A percentile compares a stretch with the other conserved stretches of the same genome.
Conservation (phyloP, 2,797 vertebrate species). For the Thalassophryne amazonica region DNA sequence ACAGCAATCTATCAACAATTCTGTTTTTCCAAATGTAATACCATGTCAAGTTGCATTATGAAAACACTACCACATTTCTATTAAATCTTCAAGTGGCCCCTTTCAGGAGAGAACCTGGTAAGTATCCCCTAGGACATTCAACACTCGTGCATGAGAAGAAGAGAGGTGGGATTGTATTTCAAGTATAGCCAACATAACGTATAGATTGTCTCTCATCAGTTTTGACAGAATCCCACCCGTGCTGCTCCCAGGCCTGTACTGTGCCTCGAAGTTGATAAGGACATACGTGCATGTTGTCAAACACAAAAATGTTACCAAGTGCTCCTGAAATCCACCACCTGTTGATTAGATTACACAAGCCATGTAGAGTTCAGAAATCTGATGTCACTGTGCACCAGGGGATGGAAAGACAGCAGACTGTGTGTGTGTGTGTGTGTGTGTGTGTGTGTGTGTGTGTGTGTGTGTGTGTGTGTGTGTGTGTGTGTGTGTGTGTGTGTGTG, state of each 20-base stretch:
- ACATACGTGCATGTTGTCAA: background rate
- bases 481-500: background rate
- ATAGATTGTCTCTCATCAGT: conserved; percentile 52
- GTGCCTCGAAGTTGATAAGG: conserved; percentile 47
- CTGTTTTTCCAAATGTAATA: no score
- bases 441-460: conserved; percentile 1
- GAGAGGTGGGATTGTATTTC: conserved; percentile 35
- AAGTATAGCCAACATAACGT: conserved; percentile 32
- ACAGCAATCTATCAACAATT: no score
- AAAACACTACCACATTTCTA: no score
- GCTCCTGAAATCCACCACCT: conserved; percentile 33
- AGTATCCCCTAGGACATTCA: no score
- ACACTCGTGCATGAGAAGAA: no score
- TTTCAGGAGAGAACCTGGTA: no score
- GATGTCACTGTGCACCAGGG: conserved; percentile 12
- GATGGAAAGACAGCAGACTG: conserved; percentile 29
- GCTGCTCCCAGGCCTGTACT: conserved; percentile 35
- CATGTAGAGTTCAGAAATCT: conserved; percentile 18
- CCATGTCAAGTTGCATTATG: no score
- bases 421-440: background rate
- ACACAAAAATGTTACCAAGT: conserved; percentile 1
- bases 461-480: background rate
- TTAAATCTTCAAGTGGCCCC: no score
- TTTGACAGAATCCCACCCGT: conserved; percentile 31
- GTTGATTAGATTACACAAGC: conserved; percentile 47